Percentiles rank a stretch among this genome's conserved stretches.
These are phyloP conservation scores for Anthrax anthrax DNA, from an alignment of 2,888 invertebrate genomes.

Conservation along the genomic window DNA sequence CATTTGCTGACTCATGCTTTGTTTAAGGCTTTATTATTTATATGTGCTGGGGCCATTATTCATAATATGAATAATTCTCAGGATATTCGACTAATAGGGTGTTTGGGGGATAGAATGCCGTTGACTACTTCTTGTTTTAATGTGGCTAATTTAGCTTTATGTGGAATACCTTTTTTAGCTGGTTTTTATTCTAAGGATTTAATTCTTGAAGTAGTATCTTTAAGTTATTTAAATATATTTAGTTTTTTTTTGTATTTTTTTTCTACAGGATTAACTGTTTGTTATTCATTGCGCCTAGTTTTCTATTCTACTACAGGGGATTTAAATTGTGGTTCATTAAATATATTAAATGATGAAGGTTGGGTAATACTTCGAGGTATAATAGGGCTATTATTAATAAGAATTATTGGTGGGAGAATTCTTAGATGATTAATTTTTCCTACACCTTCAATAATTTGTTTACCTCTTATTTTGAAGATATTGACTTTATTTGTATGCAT, in stretches of 20 bases:
- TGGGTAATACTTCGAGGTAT: slow-evolving; percentile 38
- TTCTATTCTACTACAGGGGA: slow-evolving; percentile 40
- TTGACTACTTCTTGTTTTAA: slow-evolving; percentile 41
- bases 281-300: slow-evolving; percentile 41
- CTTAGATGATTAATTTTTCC: slow-evolving; percentile 43
- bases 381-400: slow-evolving; percentile 19
- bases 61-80: slow-evolving; percentile 47
- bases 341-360: slow-evolving; percentile 39
- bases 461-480: slow-evolving; percentile 38
- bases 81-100: slow-evolving; percentile 50
- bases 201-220: slow-evolving; percentile 42
- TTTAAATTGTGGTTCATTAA: slow-evolving; percentile 34
- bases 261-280: slow-evolving; percentile 42
- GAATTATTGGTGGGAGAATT: slow-evolving; percentile 38
- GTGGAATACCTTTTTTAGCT: slow-evolving; percentile 48
- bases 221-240: slow-evolving; percentile 40
- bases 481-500: slow-evolving; percentile 39
- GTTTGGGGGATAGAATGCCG: slow-evolving; percentile 37
- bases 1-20: slow-evolving; percentile 59
- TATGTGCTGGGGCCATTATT: slow-evolving; percentile 56
- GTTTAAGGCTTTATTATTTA: slow-evolving; percentile 62
- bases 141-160: slow-evolving; percentile 45
- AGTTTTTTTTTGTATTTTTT: slow-evolving; percentile 41
- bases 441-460: slow-evolving; percentile 39
- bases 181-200: slow-evolving; percentile 52